Evolutionary conservation across 2,113 vertebrate species (phyloP).

Genomic region (Callithrix jacchus): DNA sequence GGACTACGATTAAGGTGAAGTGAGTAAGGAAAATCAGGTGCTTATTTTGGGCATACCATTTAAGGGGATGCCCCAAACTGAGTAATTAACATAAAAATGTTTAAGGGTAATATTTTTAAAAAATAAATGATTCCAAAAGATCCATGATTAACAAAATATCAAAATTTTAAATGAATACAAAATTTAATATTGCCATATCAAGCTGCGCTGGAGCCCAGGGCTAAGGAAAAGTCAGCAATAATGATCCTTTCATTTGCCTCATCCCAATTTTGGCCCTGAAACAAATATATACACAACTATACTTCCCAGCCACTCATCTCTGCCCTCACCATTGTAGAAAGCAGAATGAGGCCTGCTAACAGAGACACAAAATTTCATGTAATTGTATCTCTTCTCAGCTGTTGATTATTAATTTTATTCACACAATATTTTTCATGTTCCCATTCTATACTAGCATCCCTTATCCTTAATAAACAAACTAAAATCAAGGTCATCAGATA

Average conservation of each 20-base stretch:
- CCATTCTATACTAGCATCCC: not conserved
- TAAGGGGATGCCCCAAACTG: not conserved
- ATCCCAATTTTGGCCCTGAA: not conserved
- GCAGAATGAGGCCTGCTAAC: not conserved
- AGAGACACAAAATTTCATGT: not conserved
- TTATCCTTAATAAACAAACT: not conserved
- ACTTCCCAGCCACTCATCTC: not conserved
- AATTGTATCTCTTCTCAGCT: not conserved
- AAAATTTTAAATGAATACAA: not conserved
- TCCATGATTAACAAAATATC: not conserved
- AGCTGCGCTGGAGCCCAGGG: not conserved
- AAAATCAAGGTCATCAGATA: not conserved
- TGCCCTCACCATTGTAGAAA: not conserved
- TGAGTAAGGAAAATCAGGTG: not conserved
- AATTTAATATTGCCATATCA: not conserved
- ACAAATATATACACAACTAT: not conserved
- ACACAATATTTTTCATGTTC: not conserved
- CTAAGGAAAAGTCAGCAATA: not conserved
- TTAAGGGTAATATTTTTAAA: not conserved
- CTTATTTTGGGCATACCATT: not conserved
- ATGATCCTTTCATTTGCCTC: not conserved
- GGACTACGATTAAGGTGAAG: not conserved
- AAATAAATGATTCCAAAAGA: not conserved
- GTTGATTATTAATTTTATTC: not conserved
- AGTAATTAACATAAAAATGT: not conserved